Base-by-base conservation (phyloP, 2,797 vertebrate genomes). In the Pristis pectinata region DNA sequence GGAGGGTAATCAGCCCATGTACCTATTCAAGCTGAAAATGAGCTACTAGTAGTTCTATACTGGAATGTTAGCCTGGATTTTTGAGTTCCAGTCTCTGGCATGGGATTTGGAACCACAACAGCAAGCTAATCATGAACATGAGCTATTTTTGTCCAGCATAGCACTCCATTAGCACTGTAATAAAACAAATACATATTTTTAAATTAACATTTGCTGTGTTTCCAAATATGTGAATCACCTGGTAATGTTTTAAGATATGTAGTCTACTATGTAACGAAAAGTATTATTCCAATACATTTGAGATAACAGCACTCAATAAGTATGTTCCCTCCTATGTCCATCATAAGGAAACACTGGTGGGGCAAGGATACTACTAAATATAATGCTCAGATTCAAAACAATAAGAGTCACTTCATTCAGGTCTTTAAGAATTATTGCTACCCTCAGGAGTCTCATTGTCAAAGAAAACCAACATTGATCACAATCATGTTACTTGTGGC, bases 381-480 rank as follows among this genome's bases (percentile, higher is more conserved):
- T 67, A 72, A 37, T 87, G 10, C 34, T 34, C 83, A 87, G 83
- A 87, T 87, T 87, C 30, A 87, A 30, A 87, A 59, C 49, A 85
- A n/a, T 93, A 72, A 59, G 27, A 11, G 41, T 93, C 8, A 93
- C 41, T 93, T 93, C 67, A 93, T 70, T 93, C 24, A 44, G 37
- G 64, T 93, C 91, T 70, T 93, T 93, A 41, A 44, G 17, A 67
- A 93, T 72, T 49, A 92, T 92, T 61, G 61, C 17, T 92, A 17
- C 61, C 34, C 87, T 92, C 64, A 93, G 49, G 91, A 93, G 64
- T 70, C 91, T 93, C 61, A 93, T 70, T 93, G 67, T 59, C 41
- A 93, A 72, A 70, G 64, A 70, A 93, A 44, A 37, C 37, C 30
- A 22, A 10, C 67, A 72, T 44, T 93, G 64, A 93, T 64, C 91